These are phyloP conservation scores for Varecia variegata DNA, from an alignment of 2,797 vertebrate species.

Conservation along the genomic window DNA sequence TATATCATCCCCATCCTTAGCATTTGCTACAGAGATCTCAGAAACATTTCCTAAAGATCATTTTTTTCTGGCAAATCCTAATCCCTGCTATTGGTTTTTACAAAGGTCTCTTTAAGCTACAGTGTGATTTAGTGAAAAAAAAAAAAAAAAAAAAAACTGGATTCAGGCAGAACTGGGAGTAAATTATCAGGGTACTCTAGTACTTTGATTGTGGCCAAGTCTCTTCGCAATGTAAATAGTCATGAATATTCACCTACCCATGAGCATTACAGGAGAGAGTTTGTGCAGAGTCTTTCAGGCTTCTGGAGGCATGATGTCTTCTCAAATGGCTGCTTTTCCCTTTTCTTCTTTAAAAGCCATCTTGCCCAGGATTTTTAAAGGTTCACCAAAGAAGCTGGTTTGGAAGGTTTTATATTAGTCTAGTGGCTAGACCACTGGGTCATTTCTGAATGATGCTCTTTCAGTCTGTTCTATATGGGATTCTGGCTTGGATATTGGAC, in stretches of 20 bases:
- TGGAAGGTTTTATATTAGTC: background rate
- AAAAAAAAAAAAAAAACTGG: background rate
- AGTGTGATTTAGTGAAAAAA: rapidly evolving
- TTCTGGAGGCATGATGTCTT: background rate
- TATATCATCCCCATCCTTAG: background rate
- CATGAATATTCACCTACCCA: background rate
- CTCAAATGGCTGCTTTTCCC: background rate
- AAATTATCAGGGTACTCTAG: rapidly evolving
- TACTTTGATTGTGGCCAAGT: background rate
- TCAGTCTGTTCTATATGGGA: background rate
- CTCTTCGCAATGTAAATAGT: too few relatives aligned
- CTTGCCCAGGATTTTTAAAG: background rate
- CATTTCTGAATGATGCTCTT: background rate
- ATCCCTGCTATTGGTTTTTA: background rate
- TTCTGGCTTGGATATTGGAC: background rate
- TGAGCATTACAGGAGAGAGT: background rate
- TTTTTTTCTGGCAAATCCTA: background rate
- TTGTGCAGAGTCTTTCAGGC: background rate
- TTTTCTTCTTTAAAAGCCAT: background rate
- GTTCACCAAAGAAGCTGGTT: background rate
- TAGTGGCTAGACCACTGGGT: background rate
- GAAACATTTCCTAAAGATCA: background rate
- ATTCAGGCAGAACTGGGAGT: background rate
- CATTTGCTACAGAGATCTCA: background rate
- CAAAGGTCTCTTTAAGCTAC: background rate